Evolutionary conservation across 2,113 vertebrate genomes (phyloP).

Genomic region (Holacanthus passer): DNA sequence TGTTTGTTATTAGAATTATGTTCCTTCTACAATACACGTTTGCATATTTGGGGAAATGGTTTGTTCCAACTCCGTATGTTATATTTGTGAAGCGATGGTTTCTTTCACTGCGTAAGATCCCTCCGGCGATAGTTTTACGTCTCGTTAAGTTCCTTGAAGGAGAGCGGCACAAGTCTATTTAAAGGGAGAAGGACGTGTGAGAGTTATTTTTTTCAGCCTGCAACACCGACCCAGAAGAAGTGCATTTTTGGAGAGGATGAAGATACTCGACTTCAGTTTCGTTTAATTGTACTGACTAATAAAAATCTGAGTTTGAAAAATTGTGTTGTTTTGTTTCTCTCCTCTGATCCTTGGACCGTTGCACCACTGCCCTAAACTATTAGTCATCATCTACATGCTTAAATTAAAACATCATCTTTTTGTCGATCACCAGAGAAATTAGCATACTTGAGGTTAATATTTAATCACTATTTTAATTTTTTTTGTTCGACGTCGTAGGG

Average conservation of each 20-base stretch:
- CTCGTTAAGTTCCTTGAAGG: conserved; percentile 54
- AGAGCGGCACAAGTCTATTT: conserved; percentile 28
- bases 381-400: neutral
- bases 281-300: conserved; percentile 85
- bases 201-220: conserved; percentile 49
- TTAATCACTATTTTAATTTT: conserved; percentile 1
- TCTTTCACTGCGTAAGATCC: conserved; percentile 41
- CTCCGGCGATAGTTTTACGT: conserved; percentile 44
- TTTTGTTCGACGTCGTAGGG: neutral
- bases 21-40: conserved; percentile 39
- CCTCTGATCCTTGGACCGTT: conserved; percentile 28
- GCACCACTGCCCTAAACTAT: conserved; percentile 6
- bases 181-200: neutral
- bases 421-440: neutral
- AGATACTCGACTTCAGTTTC: conserved; percentile 72
- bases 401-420: neutral
- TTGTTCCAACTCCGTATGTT: conserved; percentile 55
- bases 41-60: conserved; percentile 19
- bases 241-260: conserved; percentile 70
- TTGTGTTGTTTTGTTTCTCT: conserved; percentile 56
- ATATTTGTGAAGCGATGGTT: conserved; percentile 62
- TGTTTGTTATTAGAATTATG: conserved; percentile 45
- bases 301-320: conserved; percentile 84
- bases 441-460: neutral
- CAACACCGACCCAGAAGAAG: conserved; percentile 57